Evolutionary conservation across 2,797 vertebrate species (phyloP).

Genomic region (Sphenopsis melanotis): DNA sequence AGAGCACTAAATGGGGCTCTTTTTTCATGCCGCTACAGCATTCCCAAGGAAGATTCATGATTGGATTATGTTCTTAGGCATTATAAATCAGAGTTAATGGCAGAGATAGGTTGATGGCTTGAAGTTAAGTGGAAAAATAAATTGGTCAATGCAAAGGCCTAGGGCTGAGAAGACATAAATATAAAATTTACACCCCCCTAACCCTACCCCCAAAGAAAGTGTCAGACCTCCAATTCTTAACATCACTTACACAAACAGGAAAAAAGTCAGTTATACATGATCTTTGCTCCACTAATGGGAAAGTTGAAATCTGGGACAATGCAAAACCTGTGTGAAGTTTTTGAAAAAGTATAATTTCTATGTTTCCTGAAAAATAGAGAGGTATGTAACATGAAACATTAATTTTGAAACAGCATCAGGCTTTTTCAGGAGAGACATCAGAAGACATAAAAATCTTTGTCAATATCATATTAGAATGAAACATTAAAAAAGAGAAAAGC

Average conservation of each 20-base stretch:
- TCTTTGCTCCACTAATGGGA: neutral
- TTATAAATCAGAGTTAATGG: conserved; percentile 74
- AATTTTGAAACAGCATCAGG: neutral
- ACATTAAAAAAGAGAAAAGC: neutral
- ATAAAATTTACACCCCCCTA: conserved; percentile 49
- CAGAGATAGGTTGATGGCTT: conserved; percentile 69
- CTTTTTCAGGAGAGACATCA: conserved; percentile 14
- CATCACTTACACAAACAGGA: neutral
- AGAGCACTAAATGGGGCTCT: conserved; percentile 33
- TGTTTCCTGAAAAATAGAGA: conserved; percentile 4
- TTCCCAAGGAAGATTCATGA: conserved; percentile 73
- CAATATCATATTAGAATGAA: conserved; percentile 45
- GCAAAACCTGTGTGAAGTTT: neutral
- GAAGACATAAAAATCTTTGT: conserved; percentile 17
- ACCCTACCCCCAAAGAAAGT: neutral
- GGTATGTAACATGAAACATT: neutral
- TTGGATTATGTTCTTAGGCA: conserved; percentile 65
- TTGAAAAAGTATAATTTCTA: neutral
- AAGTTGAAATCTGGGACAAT: conserved; percentile 17
- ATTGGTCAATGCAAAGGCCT: conserved; percentile 52
- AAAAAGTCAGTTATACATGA: neutral
- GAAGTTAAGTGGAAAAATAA: conserved; percentile 74
- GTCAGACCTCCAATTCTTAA: conserved; percentile 22
- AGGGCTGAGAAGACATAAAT: conserved; percentile 66
- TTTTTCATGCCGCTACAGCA: conserved; percentile 47